Conservation (phyloP, 2,113 vertebrate genomes). For the Phalacrocorax brasilianus region DNA sequence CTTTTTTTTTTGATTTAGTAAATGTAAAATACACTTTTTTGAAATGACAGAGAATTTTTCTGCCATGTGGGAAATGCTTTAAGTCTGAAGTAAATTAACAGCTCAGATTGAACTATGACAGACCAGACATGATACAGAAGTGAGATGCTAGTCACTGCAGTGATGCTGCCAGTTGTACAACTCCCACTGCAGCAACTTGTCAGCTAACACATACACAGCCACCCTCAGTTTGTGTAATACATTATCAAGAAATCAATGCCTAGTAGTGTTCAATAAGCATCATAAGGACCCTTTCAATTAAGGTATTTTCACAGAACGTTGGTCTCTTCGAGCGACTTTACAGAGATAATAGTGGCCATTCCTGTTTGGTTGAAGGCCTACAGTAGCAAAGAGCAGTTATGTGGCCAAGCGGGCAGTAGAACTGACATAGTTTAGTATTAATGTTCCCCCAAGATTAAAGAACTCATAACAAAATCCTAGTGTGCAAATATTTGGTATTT, state of each 20-base stretch:
- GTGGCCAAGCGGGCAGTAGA: neutral
- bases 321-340: slow-evolving; percentile 14
- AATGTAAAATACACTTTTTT: neutral
- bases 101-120: slow-evolving; percentile 7
- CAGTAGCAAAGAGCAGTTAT: neutral
- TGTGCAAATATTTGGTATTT: neutral
- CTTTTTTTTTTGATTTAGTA: neutral
- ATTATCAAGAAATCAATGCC: slow-evolving; percentile 41
- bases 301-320: neutral
- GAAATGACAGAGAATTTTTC: neutral
- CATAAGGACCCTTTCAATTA: slow-evolving; percentile 16
- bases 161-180: neutral
- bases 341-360: neutral
- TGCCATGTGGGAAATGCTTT: neutral
- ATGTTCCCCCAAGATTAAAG: neutral
- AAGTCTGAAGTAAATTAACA: slow-evolving; percentile 44
- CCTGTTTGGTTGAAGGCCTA: slow-evolving; percentile 11
- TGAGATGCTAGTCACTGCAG: neutral
- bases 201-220: neutral
- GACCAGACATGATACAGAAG: neutral
- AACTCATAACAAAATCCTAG: neutral
- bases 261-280: neutral
- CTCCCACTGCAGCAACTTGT: neutral
- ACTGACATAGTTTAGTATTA: neutral
- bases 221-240: neutral